Base-by-base conservation (phyloP, 2,888 invertebrate species). In the Cactoblastis cactorum region DNA sequence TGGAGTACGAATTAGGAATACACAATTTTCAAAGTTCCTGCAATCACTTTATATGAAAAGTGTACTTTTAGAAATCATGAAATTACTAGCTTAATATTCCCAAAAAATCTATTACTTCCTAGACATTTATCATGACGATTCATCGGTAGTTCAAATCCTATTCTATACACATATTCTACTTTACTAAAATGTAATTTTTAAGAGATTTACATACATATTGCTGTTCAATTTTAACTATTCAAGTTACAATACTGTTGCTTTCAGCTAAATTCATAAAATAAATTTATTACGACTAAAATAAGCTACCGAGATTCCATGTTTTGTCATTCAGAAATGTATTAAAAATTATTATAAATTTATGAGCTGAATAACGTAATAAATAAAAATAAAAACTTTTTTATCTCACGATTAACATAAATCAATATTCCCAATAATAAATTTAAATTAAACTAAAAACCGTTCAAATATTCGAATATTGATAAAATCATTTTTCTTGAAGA, bases 91-190 rank as follows among this genome's bases (percentile, higher is more conserved):
- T 32, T 28, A 43, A 19, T 1, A 32, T 34, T 41, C 43, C 12
- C 18, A 12, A 49, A 33, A 41, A 32, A 39, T 34, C 49, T 49
- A 49, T 49, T 33, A 41, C 49, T 49, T 33, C 33, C 49, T 49
- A 49, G 33, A 49, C 49, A 49, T 49, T 49, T 41, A 49, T 32
- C 34, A 49, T 34, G 34, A 49, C 52, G 43, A 54, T 49, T 43
- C 49, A 46, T 28, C 39, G 52, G 50, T 50, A 56, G 46, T 19
- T 50, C 11, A 41, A 49, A 49, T 12, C 6, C 56, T 58, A 58
- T 52, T 39, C 58, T 58, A 58, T 56, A 58, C 58, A 56, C 50
- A 47, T 54, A 58, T 22, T 33, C 56, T 58, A 58, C 51, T 1
- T 39, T n/a, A n/a, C n/a, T 28, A 32, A 45, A 50, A 49, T 51